These are phyloP conservation scores for Drosophila neonasuta DNA, from an alignment of 2,888 invertebrate genomes.

Conservation along the genomic window DNA sequence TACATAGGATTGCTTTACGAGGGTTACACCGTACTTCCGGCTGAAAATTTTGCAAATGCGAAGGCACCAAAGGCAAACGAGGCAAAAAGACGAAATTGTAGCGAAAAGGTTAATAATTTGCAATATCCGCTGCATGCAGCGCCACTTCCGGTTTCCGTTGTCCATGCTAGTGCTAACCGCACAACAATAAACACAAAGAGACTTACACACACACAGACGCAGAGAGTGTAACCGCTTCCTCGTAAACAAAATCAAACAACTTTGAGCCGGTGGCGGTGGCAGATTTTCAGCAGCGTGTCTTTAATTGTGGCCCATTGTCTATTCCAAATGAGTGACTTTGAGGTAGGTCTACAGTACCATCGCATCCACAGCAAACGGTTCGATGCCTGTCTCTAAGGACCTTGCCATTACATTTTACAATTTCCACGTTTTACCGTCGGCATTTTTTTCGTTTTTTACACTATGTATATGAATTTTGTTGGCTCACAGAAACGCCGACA, in stretches of 20 bases:
- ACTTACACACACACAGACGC: conserved; percentile 16
- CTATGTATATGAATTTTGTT: neutral
- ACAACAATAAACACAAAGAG: conserved; percentile 34
- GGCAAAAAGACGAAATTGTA: conserved; percentile 39
- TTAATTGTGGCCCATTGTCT: conserved; percentile 69
- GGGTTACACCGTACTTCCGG: conserved; percentile 35
- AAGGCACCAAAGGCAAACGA: conserved; percentile 22
- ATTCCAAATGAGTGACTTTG: conserved; percentile 66
- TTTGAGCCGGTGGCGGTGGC: conserved; percentile 19
- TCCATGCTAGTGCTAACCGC: conserved; percentile 43
- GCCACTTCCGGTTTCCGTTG: conserved; percentile 66
- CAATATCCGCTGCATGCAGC: conserved; percentile 74
- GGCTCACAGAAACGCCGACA: conserved; percentile 12
- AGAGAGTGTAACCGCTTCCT: neutral
- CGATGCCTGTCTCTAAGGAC: conserved; percentile 23
- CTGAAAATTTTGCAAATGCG: conserved; percentile 29
- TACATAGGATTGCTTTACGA: conserved; percentile 24
- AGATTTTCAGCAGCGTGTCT: conserved; percentile 42
- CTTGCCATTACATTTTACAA: conserved; percentile 32
- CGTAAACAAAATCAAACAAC: conserved; percentile 38
- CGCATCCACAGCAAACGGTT: conserved; percentile 14
- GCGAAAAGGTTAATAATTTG: conserved; percentile 77
- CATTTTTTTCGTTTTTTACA: conserved; percentile 4
- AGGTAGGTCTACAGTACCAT: conserved; percentile 60
- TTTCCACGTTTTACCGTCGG: conserved; percentile 43